These are phyloP conservation scores for Apamea epomidion DNA, from an alignment of 2,888 invertebrate genomes.

Conservation along the genomic window DNA sequence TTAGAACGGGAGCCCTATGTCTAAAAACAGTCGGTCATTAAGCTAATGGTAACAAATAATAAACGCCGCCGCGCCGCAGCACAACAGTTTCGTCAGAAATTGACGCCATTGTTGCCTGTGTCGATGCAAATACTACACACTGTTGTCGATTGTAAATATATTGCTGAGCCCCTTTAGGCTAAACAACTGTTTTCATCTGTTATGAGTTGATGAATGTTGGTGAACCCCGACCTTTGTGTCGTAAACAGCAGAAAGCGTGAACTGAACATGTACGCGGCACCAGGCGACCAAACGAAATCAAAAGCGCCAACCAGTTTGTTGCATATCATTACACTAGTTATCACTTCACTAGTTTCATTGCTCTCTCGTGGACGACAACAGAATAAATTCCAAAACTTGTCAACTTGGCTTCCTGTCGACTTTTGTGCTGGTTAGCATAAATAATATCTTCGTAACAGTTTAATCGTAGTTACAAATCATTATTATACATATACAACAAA, in stretches of 20 bases:
- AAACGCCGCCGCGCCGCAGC: background rate
- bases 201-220: background rate
- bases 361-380: background rate
- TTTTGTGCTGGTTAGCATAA: background rate
- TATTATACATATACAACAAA: background rate
- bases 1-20: background rate
- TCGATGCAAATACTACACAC: background rate
- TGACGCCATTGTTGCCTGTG: background rate
- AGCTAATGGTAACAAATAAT: too few species aligned
- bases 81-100: background rate
- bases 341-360: background rate
- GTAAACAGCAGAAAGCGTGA: background rate
- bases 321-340: constrained; percentile 3
- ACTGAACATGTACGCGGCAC: background rate
- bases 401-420: background rate
- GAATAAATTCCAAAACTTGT: constrained; percentile 5
- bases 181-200: background rate
- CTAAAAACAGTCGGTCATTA: too few species aligned
- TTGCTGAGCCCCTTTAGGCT: background rate
- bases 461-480: background rate
- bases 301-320: constrained; percentile 7
- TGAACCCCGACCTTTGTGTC: background rate
- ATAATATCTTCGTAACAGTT: background rate
- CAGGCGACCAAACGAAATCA: constrained; percentile 11
- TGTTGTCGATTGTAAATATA: background rate